Percentiles rank a stretch among this genome's conserved stretches.
Conservation (phyloP, 2,113 vertebrate genomes). For the Amblyornis subalaris region DNA sequence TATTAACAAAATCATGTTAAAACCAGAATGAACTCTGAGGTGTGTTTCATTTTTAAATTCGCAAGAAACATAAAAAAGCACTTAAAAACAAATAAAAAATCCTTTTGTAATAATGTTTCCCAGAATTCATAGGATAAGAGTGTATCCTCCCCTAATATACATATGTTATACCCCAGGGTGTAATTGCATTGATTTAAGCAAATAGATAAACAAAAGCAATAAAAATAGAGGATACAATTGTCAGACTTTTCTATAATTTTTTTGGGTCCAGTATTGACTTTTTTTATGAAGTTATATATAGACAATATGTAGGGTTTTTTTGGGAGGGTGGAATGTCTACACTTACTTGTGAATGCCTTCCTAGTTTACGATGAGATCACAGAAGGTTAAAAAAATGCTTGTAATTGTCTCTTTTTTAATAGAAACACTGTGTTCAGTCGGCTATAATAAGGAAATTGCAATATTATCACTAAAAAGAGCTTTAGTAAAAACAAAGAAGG, state of each 20-base stretch:
- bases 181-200: background rate
- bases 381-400: background rate
- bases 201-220: background rate
- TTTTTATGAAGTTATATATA: background rate
- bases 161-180: background rate
- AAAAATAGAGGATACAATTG: background rate
- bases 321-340: background rate
- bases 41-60: background rate
- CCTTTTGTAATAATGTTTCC: accelerated
- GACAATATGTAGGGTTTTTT: accelerated
- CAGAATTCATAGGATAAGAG: accelerated
- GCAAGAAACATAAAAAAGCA: background rate
- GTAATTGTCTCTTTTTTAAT: background rate
- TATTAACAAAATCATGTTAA: background rate
- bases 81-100: background rate
- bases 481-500: background rate
- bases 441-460: background rate
- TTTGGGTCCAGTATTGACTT: background rate
- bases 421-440: background rate
- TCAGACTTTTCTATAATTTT: background rate
- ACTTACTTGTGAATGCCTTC: background rate
- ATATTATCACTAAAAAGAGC: background rate
- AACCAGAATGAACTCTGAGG: background rate
- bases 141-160: accelerated
- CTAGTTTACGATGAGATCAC: background rate